phyloP scores from a whole-genome alignment of 1,140 invertebrate genomes.

The Harlomillsia oculata region DNA sequence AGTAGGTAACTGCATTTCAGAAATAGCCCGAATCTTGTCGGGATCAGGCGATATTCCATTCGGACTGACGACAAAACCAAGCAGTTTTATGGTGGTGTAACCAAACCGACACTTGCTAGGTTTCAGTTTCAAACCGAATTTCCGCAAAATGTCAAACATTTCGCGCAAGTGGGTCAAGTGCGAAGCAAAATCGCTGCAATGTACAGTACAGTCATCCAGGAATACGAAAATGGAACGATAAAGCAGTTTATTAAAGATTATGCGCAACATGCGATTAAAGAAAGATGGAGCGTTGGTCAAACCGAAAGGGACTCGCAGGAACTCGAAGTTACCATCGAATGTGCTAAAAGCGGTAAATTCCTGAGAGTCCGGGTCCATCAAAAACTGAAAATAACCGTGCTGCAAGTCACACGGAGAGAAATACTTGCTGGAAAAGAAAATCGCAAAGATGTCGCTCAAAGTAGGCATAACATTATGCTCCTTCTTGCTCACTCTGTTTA shows the following conservation, averaged over 20 bases:
- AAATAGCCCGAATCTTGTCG: background rate
- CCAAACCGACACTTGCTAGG: conserved; percentile 1
- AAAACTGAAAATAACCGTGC: background rate
- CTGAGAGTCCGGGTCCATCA: background rate
- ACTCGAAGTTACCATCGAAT: conserved; percentile 39
- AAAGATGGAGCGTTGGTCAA: conserved; percentile 40
- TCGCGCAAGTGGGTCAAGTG: background rate
- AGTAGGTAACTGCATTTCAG: background rate
- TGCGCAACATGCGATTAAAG: background rate
- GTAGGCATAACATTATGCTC: background rate
- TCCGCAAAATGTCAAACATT: background rate
- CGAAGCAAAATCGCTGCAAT: background rate
- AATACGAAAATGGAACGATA: background rate
- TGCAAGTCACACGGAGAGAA: background rate
- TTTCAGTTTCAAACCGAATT: background rate
- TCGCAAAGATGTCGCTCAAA: background rate
- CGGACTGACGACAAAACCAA: background rate
- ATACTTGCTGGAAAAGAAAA: background rate
- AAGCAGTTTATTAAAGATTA: background rate
- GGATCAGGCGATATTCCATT: background rate
- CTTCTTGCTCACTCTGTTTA: background rate
- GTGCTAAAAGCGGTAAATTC: background rate
- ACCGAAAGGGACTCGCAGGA: conserved; percentile 42
- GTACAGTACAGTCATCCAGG: background rate
- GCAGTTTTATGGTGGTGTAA: background rate